Conservation (phyloP, 1,140 invertebrate species). For the Stenopsyche tienmushanensis region DNA sequence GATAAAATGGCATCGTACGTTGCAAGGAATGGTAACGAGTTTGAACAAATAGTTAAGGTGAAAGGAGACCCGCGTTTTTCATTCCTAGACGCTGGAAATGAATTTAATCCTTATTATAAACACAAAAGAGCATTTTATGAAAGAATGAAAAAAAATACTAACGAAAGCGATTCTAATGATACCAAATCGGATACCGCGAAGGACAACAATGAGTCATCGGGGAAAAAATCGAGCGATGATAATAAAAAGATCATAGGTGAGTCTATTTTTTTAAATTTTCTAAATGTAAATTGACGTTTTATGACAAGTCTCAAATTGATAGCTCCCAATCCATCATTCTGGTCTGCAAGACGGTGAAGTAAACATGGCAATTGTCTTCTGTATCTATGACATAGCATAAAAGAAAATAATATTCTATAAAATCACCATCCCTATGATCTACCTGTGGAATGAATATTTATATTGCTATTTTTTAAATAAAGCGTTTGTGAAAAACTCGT, state of each 20-base stretch:
- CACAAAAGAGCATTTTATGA: slow-evolving; percentile 53
- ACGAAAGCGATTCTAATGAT: neutral
- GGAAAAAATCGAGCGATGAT: neutral
- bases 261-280: too few species aligned
- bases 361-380: too few species aligned
- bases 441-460: too few species aligned
- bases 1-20: slow-evolving; percentile 97
- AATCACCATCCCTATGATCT: too few species aligned
- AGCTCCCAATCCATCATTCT: too few species aligned
- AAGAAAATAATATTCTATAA: too few species aligned
- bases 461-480: too few species aligned
- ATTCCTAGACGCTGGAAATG: slow-evolving; percentile 72
- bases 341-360: too few species aligned
- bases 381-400: too few species aligned
- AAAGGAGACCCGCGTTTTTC: slow-evolving; percentile 85
- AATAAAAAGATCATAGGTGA: slow-evolving; percentile 16
- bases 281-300: too few species aligned
- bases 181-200: slow-evolving; percentile 22
- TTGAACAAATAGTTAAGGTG: slow-evolving; percentile 83
- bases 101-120: slow-evolving; percentile 76
- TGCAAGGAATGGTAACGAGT: slow-evolving; percentile 89
- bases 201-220: slow-evolving; percentile 1
- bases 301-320: too few species aligned
- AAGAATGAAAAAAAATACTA: slow-evolving; percentile 19
- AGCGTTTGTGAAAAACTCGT: too few species aligned